Evolutionary conservation across 2,888 invertebrate genomes (phyloP), one percentile per base, ranked within the genome.

Genomic region (Bombylius major): DNA sequence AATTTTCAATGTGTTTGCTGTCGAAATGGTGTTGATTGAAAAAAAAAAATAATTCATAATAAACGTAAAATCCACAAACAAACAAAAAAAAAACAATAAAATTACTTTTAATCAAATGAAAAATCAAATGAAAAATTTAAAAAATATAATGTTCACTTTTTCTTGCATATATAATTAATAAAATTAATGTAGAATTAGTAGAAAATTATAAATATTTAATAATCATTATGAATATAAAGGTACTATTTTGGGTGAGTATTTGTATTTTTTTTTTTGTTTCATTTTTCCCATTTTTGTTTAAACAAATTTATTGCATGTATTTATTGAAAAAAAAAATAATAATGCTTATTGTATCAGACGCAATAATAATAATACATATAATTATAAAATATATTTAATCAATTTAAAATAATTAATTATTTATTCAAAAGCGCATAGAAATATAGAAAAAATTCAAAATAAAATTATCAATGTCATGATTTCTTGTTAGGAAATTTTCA

Each of bases 1-100:
- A 72, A 68, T 69, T 67, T 65, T 63, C 61, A 58, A 60, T 42
- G 61, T 58, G 62, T 63, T n/a, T 64, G 60, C 61, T 59, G 50
- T 49, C 56, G 54, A 44, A 13, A 23, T 23, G 1, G 23, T 52
- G 45, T 23, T 52, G 12, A 4, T 5, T 39, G n/a, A 32, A 44
- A 47, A 34, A n/a, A 47, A 47, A 23, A 23, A 23, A 23, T 2
- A 33, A n/a, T 44, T 13, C 6, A 23, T 23, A 23, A 23, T 3
- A 23, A 44, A 56, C 57, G 59, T 57, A 55, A 57, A 59, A 59
- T 56, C 57, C 57, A 50, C 9, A 11, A 44, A 39, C 5, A 39
- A 34, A 32, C 11, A n/a, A 32, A 54, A 46, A 48, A 45, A 49
- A 23, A 31, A 14, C 42, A 45, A 9, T n/a, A 45, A 47, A 51